phyloP scores from a whole-genome alignment of 2,113 vertebrate genomes.

The Coryphaenoides rupestris region DNA sequence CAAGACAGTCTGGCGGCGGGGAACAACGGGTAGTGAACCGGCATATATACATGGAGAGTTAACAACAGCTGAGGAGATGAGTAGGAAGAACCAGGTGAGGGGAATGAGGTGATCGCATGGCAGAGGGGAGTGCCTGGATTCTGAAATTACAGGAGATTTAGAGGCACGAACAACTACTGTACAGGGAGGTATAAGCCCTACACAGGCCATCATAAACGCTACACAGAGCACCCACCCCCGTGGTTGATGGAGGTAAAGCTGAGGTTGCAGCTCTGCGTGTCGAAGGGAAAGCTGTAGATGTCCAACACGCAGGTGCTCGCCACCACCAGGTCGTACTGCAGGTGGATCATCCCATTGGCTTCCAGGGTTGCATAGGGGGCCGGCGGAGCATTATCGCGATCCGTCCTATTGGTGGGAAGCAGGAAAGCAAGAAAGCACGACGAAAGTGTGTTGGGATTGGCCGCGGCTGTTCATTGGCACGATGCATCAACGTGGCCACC shows the following conservation, averaged over 20 bases:
- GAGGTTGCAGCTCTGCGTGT: conserved; percentile 32
- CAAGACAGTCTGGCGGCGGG: no score
- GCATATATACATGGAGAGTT: no score
- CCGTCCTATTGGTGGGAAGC: conserved; percentile 15
- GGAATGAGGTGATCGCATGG: no score
- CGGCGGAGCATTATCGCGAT: background rate
- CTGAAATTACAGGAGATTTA: no score
- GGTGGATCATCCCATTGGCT: conserved; percentile 11
- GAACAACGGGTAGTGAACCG: no score
- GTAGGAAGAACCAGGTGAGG: no score
- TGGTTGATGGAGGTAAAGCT: conserved; percentile 15
- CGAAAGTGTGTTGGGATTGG: no score
- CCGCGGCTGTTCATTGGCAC: no score
- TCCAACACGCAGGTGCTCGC: conserved; percentile 29
- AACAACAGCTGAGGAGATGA: no score
- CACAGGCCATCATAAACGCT: background rate
- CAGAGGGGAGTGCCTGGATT: no score
- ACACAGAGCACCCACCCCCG: conserved; percentile 12
- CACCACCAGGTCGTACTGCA: conserved; percentile 7
- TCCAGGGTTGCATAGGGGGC: conserved; percentile 14
- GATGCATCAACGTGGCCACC: no score
- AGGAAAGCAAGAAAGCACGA: background rate
- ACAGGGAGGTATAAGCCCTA: background rate
- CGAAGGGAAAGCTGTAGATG: conserved; percentile 38
- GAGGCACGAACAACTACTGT: background rate